A percentile compares a stretch with the other conserved stretches of the same genome.
phyloP scores from a whole-genome alignment of 2,888 invertebrate species.

The Caenorhabditis imperialis region DNA sequence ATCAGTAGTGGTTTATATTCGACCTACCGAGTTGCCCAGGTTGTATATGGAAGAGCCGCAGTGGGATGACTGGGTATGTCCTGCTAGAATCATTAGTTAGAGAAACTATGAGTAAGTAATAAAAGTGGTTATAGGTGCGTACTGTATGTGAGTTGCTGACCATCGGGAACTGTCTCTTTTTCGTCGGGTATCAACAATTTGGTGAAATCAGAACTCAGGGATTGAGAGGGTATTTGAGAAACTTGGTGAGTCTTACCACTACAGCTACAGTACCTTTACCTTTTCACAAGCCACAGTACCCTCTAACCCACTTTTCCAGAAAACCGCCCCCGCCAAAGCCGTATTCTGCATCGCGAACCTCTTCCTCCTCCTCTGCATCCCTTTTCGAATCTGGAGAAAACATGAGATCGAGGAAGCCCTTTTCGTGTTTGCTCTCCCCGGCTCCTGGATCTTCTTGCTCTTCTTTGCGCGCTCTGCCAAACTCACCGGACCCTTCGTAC shows the following conservation, averaged over 20 bases:
- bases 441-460: slow-evolving; percentile 96
- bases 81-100: too few relatives aligned
- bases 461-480: slow-evolving; percentile 91
- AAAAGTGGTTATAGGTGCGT: slow-evolving; percentile 80
- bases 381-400: slow-evolving; percentile 62
- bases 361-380: slow-evolving; percentile 81
- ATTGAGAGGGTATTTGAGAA: slow-evolving; percentile 89
- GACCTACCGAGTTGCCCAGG: slow-evolving; percentile 84
- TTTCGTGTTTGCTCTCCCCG: slow-evolving; percentile 91
- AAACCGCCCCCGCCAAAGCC: slow-evolving; percentile 93
- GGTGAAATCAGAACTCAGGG: slow-evolving; percentile 96
- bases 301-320: slow-evolving; percentile 81
- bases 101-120: neutral
- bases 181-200: slow-evolving; percentile 91
- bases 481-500: slow-evolving; percentile 97
- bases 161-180: slow-evolving; percentile 88
- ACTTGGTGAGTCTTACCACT: slow-evolving; percentile 88
- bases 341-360: slow-evolving; percentile 93
- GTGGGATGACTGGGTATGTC: slow-evolving; percentile 77
- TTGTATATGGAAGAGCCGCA: slow-evolving; percentile 78
- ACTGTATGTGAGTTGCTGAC: slow-evolving; percentile 89
- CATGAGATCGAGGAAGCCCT: slow-evolving; percentile 90
- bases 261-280: neutral
- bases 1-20: slow-evolving; percentile 90
- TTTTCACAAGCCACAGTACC: neutral